Evolutionary conservation across 2,888 invertebrate species (phyloP).

Genomic region (Agriopis leucophaearia): DNA sequence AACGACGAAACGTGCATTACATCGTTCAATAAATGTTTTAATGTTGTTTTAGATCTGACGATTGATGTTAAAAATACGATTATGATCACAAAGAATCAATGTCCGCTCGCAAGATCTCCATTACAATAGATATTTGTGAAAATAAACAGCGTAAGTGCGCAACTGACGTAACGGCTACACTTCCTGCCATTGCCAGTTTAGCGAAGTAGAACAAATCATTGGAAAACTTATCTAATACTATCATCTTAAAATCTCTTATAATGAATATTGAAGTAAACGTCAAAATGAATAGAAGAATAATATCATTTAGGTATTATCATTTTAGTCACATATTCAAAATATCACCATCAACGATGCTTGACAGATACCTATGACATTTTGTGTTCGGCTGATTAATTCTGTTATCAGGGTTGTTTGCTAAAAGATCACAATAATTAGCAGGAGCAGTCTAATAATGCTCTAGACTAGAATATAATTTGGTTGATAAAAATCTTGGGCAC

Average conservation of each 20-base stretch:
- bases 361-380: no score
- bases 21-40: conserved; percentile 32
- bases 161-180: conserved; percentile 26
- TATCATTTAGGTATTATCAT: no score
- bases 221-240: background rate
- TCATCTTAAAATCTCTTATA: background rate
- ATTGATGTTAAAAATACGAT: conserved; percentile 40
- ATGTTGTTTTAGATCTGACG: conserved; percentile 31
- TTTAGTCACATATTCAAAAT: no score
- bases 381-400: no score
- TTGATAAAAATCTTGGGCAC: no score
- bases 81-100: conserved; percentile 40
- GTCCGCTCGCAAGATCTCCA: conserved; percentile 37
- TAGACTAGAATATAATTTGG: no score
- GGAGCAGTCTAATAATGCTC: no score
- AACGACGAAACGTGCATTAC: conserved; percentile 23
- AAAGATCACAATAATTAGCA: no score
- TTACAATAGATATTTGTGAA: conserved; percentile 36
- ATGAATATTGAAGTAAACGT: no score
- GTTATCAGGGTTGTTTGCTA: no score
- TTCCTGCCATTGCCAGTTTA: conserved; percentile 15
- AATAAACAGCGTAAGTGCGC: conserved; percentile 39
- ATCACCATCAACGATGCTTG: no score
- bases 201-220: conserved; percentile 11
- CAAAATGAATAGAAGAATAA: no score